Evolutionary conservation across 2,113 vertebrate species (phyloP).

Genomic region (Sebastes schlegelii): DNA sequence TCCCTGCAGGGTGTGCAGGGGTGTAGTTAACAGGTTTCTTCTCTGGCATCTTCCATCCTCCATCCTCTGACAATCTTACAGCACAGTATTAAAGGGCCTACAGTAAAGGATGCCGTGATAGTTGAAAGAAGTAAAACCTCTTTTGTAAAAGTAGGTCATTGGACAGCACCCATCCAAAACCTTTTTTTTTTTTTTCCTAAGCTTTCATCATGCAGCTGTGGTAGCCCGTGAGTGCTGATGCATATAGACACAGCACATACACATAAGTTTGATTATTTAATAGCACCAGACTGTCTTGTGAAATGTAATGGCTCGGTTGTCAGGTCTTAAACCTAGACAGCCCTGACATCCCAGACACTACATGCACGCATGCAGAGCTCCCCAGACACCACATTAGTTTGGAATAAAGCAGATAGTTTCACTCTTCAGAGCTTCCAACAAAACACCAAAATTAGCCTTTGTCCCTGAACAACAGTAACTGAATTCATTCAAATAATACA

Average conservation of each 20-base stretch:
- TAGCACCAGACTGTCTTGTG: background rate
- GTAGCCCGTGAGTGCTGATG: conserved; percentile 7
- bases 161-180: conserved; percentile 63
- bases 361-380: conserved; percentile 7
- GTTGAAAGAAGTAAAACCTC: conserved; percentile 70
- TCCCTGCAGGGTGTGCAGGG: background rate
- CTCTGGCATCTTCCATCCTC: conserved; percentile 7
- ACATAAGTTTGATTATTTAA: conserved; percentile 7
- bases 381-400: conserved; percentile 26
- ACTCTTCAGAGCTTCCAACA: conserved; percentile 22
- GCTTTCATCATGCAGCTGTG: conserved; percentile 49
- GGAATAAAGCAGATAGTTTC: conserved; percentile 19
- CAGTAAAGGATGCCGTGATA: conserved; percentile 24
- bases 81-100: background rate
- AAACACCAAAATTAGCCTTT: conserved; percentile 13
- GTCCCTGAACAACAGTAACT: background rate
- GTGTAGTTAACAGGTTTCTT: background rate
- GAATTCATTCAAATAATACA: conserved; percentile 6
- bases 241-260: background rate
- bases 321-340: background rate
- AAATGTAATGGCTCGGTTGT: background rate
- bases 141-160: conserved; percentile 79
- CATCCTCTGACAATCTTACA: conserved; percentile 15
- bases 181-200: conserved; percentile 3
- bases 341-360: conserved; percentile 19